These are phyloP conservation scores for Drosophila acutilabella DNA, from an alignment of 2,888 invertebrate genomes.

Conservation along the genomic window DNA sequence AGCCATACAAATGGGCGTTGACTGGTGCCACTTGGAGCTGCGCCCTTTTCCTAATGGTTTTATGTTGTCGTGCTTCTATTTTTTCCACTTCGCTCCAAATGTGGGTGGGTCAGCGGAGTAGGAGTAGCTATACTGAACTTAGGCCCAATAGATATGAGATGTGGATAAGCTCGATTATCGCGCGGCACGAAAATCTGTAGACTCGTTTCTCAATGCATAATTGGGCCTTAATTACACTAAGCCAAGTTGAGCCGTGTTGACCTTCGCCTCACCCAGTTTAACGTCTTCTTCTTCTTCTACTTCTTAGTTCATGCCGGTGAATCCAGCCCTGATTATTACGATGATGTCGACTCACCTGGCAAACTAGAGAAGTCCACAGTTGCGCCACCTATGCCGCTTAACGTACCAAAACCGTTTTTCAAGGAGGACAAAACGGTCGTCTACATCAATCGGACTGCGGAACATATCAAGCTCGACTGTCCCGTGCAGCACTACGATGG, in stretches of 20 bases:
- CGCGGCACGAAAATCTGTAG: conserved; percentile 63
- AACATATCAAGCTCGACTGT: conserved; percentile 55
- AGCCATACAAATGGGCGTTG: conserved; percentile 64
- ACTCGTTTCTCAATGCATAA: conserved; percentile 70
- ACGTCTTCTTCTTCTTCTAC: background rate
- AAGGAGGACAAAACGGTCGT: conserved; percentile 41
- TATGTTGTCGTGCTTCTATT: conserved; percentile 59
- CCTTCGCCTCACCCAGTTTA: conserved; percentile 54
- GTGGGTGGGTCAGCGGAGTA: conserved; percentile 2
- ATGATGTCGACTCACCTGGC: conserved; percentile 41
- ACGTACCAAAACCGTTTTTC: conserved; percentile 47
- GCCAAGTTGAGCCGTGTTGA: conserved; percentile 27
- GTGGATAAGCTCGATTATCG: conserved; percentile 49
- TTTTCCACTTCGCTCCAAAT: background rate
- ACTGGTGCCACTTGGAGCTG: conserved; percentile 61
- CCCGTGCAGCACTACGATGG: conserved; percentile 66
- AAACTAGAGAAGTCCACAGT: conserved; percentile 60
- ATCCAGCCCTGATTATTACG: conserved; percentile 28
- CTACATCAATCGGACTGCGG: conserved; percentile 42
- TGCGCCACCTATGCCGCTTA: conserved; percentile 36
- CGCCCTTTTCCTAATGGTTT: conserved; percentile 77
- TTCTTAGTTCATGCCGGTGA: conserved; percentile 30
- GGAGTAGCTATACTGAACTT: conserved; percentile 30
- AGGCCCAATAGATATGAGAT: conserved; percentile 25
- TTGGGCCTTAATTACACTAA: conserved; percentile 58